A percentile compares a stretch with the other conserved stretches of the same genome.
Evolutionary conservation across 2,113 vertebrate species (phyloP).

Genomic region (Dendrocopos noguchii): DNA sequence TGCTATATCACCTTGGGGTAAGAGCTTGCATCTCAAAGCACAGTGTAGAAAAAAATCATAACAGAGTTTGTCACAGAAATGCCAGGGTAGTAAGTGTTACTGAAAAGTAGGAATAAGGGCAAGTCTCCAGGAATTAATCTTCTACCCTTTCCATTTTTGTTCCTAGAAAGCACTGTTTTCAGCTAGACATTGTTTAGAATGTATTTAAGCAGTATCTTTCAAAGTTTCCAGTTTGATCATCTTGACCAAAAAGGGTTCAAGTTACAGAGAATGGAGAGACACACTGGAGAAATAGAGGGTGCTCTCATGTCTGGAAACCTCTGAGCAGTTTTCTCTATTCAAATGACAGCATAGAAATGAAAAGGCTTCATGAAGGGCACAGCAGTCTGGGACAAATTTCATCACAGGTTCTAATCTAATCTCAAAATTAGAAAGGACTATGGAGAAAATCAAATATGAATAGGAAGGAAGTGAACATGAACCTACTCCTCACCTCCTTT

Average conservation of each 20-base stretch:
- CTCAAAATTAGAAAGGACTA: neutral
- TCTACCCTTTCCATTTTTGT: neutral
- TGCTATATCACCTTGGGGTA: neutral
- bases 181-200: neutral
- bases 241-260: neutral
- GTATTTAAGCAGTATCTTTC: neutral
- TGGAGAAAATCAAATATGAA: neutral
- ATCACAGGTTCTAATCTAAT: neutral
- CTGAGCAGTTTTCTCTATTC: neutral
- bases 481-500: neutral
- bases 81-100: accelerated
- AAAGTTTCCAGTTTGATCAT: neutral
- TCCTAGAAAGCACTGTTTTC: neutral
- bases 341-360: neutral
- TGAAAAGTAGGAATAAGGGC: neutral
- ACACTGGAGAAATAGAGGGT: neutral
- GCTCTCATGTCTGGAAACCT: neutral
- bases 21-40: neutral
- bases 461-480: neutral
- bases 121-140: neutral
- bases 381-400: neutral
- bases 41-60: neutral
- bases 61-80: neutral
- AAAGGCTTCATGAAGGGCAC: neutral
- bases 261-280: neutral